A percentile compares a stretch with the other conserved stretches of the same genome.
These are phyloP conservation scores for Aphidius ervi DNA, from an alignment of 1,140 invertebrate genomes.

Conservation along the genomic window DNA sequence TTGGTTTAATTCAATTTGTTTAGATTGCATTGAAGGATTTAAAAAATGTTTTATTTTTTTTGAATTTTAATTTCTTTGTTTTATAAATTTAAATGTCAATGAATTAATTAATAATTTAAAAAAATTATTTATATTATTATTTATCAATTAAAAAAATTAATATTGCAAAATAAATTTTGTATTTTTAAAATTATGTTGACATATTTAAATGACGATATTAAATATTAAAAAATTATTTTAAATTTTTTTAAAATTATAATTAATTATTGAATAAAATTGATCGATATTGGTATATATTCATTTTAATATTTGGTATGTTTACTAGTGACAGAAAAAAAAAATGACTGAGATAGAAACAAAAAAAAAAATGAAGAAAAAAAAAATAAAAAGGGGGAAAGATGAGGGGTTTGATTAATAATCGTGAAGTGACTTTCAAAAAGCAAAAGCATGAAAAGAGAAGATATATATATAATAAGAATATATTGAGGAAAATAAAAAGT, in stretches of 20 bases:
- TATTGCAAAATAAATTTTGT: too few relatives aligned
- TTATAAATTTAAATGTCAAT: background rate
- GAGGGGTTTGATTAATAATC: constrained; percentile 27
- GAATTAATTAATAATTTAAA: constrained; percentile 4
- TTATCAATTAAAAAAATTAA: too few relatives aligned
- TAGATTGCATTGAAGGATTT: background rate
- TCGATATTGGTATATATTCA: constrained; percentile 24
- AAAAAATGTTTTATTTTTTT: constrained; percentile 13
- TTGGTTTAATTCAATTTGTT: constrained; percentile 16
- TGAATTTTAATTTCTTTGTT: background rate
- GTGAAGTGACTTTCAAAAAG: constrained; percentile 27
- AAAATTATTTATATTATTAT: background rate
- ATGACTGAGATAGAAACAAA: background rate
- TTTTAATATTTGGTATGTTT: background rate
- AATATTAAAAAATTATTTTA: constrained; percentile 1
- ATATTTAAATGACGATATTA: too few relatives aligned
- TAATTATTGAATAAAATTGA: constrained; percentile 27
- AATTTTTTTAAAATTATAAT: constrained; percentile 24
- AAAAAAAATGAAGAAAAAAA: background rate
- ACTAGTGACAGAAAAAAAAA: constrained; percentile 8
- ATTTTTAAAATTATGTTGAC: too few relatives aligned
- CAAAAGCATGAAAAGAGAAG: constrained; percentile 6
- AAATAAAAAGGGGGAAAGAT: constrained; percentile 4
- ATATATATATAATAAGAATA: background rate
- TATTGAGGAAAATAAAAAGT: background rate